Evolutionary conservation across 2,797 vertebrate genomes (phyloP), one percentile per base, ranked within the genome.

Genomic region (Catamblyrhynchus diadema): DNA sequence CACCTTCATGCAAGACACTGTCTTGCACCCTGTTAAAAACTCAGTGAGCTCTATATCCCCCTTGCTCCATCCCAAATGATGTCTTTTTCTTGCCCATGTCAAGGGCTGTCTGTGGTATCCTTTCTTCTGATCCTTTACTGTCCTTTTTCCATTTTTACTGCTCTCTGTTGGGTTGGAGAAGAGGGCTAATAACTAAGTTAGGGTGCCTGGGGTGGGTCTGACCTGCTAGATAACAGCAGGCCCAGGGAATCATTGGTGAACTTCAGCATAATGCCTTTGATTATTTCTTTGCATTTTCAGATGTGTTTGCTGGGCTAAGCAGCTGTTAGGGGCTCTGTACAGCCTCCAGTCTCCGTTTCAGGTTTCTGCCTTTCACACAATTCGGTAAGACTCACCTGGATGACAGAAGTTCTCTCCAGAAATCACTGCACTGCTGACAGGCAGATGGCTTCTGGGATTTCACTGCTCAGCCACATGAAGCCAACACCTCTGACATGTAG

Each of bases 231-330:
- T 50, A 35, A 53, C 65, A 86, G 85, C 73, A 89, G 77, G 88
- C 56, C 77, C 18, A 64, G 42, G 54, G 44, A 92, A 47, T 67
- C 48, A 50, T 28, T 42, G 30, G 30, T 79, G 44, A 23, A 64
- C 41, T 85, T 90, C 61, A 92, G 67, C 70, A 45, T 90, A 88
- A 79, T 8, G 5, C 41, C 54, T 86, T 88, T 30, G 18, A 11
- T 67, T 81, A 37, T 62, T 88, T 85, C 86, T 90, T 88, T 83
- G 41, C 75, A 88, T 81, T 94, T 87, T 70, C 92, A 94, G 86
- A 90, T 71, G 57, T 90, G 42, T 59, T 90, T 92, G 79, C 71
- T 95, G 89, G 83, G 35, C 82, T 87, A 70, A 92, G 79, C 51
- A 87, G 86, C 74, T 73, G 51, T 92, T 50, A 61, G 70, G 69